A percentile compares a stretch with the other conserved stretches of the same genome.
phyloP scores from a whole-genome alignment of 2,797 vertebrate genomes.

The Spinus olivaceus region DNA sequence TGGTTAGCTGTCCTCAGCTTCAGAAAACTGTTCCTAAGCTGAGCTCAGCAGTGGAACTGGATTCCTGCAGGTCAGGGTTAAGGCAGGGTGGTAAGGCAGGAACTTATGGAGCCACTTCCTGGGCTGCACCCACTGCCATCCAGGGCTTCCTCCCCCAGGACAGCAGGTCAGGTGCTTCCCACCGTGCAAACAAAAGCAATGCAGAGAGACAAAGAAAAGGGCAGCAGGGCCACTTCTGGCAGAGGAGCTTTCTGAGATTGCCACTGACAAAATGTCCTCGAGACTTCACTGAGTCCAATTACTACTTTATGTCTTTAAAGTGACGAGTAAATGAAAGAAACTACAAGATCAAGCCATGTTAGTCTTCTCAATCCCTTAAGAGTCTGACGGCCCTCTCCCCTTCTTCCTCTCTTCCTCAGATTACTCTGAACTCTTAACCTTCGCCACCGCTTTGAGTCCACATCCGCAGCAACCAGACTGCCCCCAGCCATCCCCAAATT shows the following conservation, averaged over 20 bases:
- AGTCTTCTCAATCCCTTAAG: slow-evolving; percentile 39
- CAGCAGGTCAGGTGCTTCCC: background rate
- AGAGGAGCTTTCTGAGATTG: slow-evolving; percentile 10
- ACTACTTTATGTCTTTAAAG: slow-evolving; percentile 51
- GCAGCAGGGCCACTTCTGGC: slow-evolving; percentile 13
- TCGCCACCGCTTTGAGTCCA: slow-evolving; percentile 5
- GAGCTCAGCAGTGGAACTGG: background rate
- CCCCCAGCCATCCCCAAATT: background rate
- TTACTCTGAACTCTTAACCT: slow-evolving; percentile 44
- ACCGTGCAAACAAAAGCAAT: background rate
- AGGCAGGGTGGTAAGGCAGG: background rate
- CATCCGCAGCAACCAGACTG: background rate
- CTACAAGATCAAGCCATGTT: slow-evolving; percentile 52
- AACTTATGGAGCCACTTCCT: background rate
- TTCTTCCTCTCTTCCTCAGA: background rate
- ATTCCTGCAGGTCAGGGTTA: background rate
- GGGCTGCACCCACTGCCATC: background rate
- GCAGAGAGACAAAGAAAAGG: slow-evolving; percentile 15
- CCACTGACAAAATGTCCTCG: slow-evolving; percentile 29
- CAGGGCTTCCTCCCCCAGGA: background rate
- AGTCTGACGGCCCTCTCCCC: slow-evolving; percentile 22
- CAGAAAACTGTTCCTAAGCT: background rate
- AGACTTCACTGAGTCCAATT: slow-evolving; percentile 54
- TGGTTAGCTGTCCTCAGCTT: background rate
- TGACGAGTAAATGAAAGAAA: slow-evolving; percentile 43